Evolutionary conservation across 2,888 invertebrate species (phyloP).

Genomic region (Chrysodeixis includens): DNA sequence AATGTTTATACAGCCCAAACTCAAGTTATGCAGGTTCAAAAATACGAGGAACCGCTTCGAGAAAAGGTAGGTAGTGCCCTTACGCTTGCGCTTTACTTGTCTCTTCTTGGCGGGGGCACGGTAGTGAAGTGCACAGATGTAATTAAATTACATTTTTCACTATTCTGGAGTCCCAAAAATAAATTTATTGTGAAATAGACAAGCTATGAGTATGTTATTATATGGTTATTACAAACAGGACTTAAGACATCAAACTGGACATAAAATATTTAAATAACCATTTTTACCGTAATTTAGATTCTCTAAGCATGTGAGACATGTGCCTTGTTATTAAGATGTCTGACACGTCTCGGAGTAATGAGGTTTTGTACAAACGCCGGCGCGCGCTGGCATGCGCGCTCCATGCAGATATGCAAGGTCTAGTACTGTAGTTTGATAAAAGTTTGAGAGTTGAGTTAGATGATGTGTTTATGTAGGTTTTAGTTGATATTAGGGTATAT

Average conservation of each 20-base stretch:
- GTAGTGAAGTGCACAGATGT: too few species aligned
- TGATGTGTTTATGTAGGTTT: too few species aligned
- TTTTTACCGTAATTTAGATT: conserved; percentile 8
- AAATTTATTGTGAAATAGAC: neutral
- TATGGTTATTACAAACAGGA: neutral
- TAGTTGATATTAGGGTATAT: too few species aligned
- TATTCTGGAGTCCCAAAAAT: neutral
- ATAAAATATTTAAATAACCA: neutral
- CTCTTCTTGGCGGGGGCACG: too few species aligned
- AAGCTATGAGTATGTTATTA: neutral
- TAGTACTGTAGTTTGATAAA: neutral
- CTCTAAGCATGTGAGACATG: conserved; percentile 8
- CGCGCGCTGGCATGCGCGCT: conserved; percentile 43
- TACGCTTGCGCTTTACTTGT: too few species aligned
- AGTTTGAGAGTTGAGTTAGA: neutral
- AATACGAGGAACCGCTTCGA: too few species aligned
- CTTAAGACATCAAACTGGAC: too few species aligned
- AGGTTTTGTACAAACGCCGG: conserved; percentile 50
- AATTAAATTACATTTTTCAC: too few species aligned
- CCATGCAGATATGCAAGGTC: conserved; percentile 39
- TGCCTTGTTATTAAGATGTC: conserved; percentile 34
- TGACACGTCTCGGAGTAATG: conserved; percentile 41
- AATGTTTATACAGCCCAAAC: too few species aligned
- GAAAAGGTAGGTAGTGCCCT: too few species aligned
- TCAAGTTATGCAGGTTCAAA: too few species aligned